Percentiles rank a stretch among this genome's conserved stretches.
Conservation (phyloP, 2,888 invertebrate species). For the Eurytoma adleriae region DNA sequence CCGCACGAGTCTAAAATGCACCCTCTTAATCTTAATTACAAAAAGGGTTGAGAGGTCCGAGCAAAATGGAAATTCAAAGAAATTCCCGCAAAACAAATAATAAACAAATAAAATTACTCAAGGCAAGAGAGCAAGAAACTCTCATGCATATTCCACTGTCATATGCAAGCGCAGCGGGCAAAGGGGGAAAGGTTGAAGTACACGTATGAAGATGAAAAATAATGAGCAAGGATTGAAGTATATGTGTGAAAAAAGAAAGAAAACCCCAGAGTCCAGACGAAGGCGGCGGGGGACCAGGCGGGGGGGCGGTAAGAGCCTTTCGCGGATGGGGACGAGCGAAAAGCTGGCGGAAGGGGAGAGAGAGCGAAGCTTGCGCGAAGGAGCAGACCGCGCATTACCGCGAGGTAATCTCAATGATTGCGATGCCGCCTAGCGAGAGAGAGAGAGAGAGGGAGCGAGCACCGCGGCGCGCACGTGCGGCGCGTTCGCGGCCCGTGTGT, state of each 20-base stretch:
- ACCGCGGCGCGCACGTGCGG: neutral
- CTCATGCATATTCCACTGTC: conserved; percentile 9
- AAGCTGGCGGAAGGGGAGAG: neutral
- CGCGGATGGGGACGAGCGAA: neutral
- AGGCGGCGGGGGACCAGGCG: too few relatives aligned
- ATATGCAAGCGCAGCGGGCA: too few relatives aligned
- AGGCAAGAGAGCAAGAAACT: neutral
- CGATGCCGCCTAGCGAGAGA: conserved; percentile 50
- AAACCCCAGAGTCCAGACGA: neutral
- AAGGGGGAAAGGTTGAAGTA: conserved; percentile 20
- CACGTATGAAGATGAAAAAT: conserved; percentile 16
- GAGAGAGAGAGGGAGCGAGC: conserved; percentile 9
- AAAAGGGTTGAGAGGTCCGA: too few relatives aligned
- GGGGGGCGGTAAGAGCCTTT: neutral
- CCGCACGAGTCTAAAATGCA: too few relatives aligned
- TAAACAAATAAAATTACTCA: conserved; percentile 17
- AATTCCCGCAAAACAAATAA: neutral
- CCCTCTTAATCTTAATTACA: too few relatives aligned
- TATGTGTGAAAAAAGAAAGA: conserved; percentile 1
- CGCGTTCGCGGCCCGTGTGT: conserved; percentile 53
- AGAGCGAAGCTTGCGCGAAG: conserved; percentile 1
- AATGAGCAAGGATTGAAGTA: conserved; percentile 18
- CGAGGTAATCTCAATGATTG: conserved; percentile 66
- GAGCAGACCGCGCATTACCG: conserved; percentile 56
- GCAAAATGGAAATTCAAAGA: too few relatives aligned